A percentile compares a stretch with the other conserved stretches of the same genome.
Evolutionary conservation across 30 jellyfish, hydroid and myxozoan genomes (phyloP).

Genomic region (Aurelia coerulea): DNA sequence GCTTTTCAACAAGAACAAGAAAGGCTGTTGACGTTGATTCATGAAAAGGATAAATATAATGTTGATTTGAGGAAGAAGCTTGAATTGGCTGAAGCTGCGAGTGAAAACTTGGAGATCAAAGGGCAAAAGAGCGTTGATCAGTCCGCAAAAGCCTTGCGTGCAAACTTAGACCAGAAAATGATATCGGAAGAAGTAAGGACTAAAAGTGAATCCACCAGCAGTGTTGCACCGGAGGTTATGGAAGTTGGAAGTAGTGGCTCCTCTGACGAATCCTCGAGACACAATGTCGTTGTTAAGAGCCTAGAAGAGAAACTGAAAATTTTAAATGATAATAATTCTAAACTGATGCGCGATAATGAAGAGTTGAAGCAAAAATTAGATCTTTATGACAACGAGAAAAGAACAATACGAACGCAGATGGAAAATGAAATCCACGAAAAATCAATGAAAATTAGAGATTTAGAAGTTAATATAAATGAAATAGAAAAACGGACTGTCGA

Average conservation of each 20-base stretch:
- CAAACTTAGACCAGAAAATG: not conserved
- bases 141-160: not conserved
- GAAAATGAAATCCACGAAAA: conserved; percentile 47
- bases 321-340: conserved; percentile 9
- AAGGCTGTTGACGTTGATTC: conserved; percentile 65
- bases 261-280: not conserved
- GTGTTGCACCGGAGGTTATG: not conserved
- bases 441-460: conserved; percentile 20
- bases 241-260: not conserved
- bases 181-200: not conserved
- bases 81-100: not conserved
- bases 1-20: conserved; percentile 86
- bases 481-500: conserved; percentile 57
- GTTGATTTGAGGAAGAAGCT: conserved; percentile 24
- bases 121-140: not conserved
- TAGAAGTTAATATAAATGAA: conserved; percentile 38
- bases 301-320: conserved; percentile 16
- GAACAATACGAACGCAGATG: conserved; percentile 35
- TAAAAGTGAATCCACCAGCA: not conserved
- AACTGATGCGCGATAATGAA: conserved; percentile 17
- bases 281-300: conserved; percentile 8
- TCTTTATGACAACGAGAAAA: conserved; percentile 44
- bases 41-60: conserved; percentile 51
- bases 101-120: not conserved
- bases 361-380: conserved; percentile 62